Evolutionary conservation across 2,113 vertebrate genomes (phyloP).

Genomic region (Entomyzon cyanotis): DNA sequence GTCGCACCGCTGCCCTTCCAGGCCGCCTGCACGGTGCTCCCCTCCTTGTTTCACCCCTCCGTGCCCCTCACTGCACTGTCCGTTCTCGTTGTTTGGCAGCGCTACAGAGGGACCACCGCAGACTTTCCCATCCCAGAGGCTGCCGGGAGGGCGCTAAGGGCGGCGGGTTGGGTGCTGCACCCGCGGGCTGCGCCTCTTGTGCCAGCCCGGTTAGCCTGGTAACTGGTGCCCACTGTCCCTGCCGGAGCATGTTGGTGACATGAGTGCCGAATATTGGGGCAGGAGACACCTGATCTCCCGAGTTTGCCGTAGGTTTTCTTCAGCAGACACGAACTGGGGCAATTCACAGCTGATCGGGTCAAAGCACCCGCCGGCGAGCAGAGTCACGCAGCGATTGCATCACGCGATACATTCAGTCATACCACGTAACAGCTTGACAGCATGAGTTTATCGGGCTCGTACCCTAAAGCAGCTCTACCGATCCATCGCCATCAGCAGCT

Average conservation of each 20-base stretch:
- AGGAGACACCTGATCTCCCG: background rate
- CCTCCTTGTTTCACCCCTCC: background rate
- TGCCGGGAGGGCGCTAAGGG: background rate
- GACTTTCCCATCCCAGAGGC: too few species aligned
- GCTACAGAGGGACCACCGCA: background rate
- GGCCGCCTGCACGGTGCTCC: too few species aligned
- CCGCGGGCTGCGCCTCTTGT: background rate
- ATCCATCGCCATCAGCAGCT: background rate
- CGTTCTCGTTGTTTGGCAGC: background rate
- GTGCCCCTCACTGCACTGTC: fast-evolving
- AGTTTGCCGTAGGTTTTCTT: background rate
- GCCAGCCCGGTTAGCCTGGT: too few species aligned
- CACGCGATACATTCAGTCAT: fast-evolving
- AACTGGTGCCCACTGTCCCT: fast-evolving
- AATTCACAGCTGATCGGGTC: fast-evolving
- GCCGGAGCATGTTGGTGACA: fast-evolving
- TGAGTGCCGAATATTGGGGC: too few species aligned
- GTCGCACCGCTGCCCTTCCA: background rate
- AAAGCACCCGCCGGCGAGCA: background rate
- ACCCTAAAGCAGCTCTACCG: background rate
- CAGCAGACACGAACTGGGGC: background rate
- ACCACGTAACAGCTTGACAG: fast-evolving
- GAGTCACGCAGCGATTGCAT: background rate
- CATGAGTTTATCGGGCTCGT: fast-evolving
- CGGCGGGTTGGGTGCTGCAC: background rate